Base-by-base conservation (phyloP, 2,797 vertebrate species). In the Tachyglossus aculeatus region DNA sequence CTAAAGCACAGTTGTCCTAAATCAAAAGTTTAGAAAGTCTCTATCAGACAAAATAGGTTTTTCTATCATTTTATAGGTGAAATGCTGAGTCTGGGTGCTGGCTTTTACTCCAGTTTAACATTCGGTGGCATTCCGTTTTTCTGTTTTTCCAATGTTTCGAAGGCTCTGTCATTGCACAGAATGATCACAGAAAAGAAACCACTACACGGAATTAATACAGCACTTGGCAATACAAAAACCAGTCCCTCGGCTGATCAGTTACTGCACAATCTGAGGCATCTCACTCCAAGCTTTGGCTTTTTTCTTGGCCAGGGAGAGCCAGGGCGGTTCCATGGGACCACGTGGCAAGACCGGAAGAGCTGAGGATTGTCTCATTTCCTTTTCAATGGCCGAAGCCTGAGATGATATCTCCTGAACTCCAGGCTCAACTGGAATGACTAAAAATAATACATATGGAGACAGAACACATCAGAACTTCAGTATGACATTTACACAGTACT, bases 281-380 rank as follows among this genome's bases (percentile, higher is more conserved):
- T 96, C 94, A 31, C 95, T 98, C 96, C 97, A 98, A 7, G 96
- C 97, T 88, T 98, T 95, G 81, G 96, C 94, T 87, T 98, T 99
- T 88, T 98, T 96, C 92, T 97, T 97, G 82, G 97, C 96, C 79
- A 98, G 69, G 3, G 95, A 96, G 76, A 98, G 92, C 96, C 96
- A 98, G 2, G 94, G 93, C 0, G 96, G 96, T 81, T 96, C 95
- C 2, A 91, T 91, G 64, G 95, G 87, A 58, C 89, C 78, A 73
- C 92, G 64, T 2, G 82, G 45, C 25, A 63, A 43, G 29, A 75
- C 13, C 51, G 92, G 84, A 5, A 91, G 67, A 51, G 78, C 81
- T 21, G 90, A 86, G 86, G 37, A 82, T 57, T 57, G 16, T 62
- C 80, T 88, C 39, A 58, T 69, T 58, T 94, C 92, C 69, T 91